Conservation (phyloP, 2,888 invertebrate species). For the Kuschelorhynchus macadamiae region DNA sequence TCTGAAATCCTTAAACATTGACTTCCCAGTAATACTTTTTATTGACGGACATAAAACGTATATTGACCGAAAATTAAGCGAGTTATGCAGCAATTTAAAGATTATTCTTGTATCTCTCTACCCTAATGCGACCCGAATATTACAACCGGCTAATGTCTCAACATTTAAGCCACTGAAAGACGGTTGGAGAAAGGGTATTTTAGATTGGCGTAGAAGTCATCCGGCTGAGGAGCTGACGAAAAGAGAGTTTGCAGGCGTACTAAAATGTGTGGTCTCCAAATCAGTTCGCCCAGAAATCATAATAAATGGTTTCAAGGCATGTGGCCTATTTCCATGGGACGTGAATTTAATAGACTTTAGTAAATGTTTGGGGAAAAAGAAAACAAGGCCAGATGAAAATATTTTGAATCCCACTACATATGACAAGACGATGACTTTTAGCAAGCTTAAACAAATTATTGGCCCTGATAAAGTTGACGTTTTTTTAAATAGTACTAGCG, state of each 20-base stretch:
- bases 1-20: too few species aligned
- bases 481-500: too few species aligned
- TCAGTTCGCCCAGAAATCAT: slow-evolving; percentile 32
- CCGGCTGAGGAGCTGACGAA: slow-evolving; percentile 33
- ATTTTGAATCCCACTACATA: slow-evolving; percentile 4
- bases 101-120: slow-evolving; percentile 57
- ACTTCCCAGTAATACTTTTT: slow-evolving; percentile 34
- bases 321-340: slow-evolving; percentile 50
- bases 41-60: slow-evolving; percentile 45
- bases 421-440: slow-evolving; percentile 21
- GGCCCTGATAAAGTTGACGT: slow-evolving; percentile 26
- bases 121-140: slow-evolving; percentile 55
- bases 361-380: slow-evolving; percentile 42
- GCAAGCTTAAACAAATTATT: slow-evolving; percentile 36
- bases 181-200: slow-evolving; percentile 58
- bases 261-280: slow-evolving; percentile 26
- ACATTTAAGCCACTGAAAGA: slow-evolving; percentile 55
- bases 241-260: slow-evolving; percentile 19
- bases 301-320: slow-evolving; percentile 43
- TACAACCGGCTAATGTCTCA: slow-evolving; percentile 54
- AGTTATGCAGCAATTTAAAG: slow-evolving; percentile 33
- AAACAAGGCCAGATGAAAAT: slow-evolving; percentile 2
- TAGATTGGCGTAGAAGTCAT: slow-evolving; percentile 57
- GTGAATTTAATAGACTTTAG: slow-evolving; percentile 31
- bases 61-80: too few species aligned